Evolutionary conservation across 2,797 vertebrate genomes (phyloP).

Genomic region (Sitta carolinensis): DNA sequence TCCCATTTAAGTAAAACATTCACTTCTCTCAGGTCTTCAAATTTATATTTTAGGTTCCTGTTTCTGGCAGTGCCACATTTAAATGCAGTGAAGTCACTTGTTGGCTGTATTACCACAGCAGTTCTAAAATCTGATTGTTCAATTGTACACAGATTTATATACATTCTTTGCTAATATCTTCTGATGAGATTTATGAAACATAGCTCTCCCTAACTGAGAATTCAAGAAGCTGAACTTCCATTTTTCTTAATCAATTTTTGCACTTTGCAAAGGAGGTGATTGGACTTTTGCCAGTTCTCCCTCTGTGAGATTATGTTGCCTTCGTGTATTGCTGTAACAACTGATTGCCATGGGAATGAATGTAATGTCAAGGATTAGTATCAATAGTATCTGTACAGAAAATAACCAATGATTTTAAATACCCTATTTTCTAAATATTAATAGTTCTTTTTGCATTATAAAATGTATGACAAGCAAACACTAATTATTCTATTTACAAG

Average conservation of each 20-base stretch:
- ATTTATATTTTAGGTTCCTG: background rate
- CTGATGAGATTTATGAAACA: background rate
- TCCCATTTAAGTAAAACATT: background rate
- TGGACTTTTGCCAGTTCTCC: background rate
- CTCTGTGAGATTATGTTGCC: background rate
- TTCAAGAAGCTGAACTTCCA: background rate
- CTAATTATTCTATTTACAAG: slow-evolving; percentile 50
- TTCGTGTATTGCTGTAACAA: background rate
- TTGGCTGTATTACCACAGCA: background rate
- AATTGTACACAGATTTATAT: background rate
- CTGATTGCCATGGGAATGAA: background rate
- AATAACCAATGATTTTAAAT: background rate
- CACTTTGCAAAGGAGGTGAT: background rate
- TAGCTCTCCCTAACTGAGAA: background rate
- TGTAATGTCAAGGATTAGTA: background rate
- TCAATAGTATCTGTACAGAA: background rate
- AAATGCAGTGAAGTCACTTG: background rate
- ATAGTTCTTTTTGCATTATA: background rate
- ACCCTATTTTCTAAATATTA: background rate
- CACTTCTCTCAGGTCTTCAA: background rate
- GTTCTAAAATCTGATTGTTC: background rate
- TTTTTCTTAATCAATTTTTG: background rate
- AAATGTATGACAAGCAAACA: slow-evolving; percentile 14
- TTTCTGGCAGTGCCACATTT: background rate
- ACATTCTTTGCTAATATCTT: background rate